Evolutionary conservation across 1,140 invertebrate species (phyloP), one percentile per base, ranked within the genome.

Genomic region (Glossosoma conforme): DNA sequence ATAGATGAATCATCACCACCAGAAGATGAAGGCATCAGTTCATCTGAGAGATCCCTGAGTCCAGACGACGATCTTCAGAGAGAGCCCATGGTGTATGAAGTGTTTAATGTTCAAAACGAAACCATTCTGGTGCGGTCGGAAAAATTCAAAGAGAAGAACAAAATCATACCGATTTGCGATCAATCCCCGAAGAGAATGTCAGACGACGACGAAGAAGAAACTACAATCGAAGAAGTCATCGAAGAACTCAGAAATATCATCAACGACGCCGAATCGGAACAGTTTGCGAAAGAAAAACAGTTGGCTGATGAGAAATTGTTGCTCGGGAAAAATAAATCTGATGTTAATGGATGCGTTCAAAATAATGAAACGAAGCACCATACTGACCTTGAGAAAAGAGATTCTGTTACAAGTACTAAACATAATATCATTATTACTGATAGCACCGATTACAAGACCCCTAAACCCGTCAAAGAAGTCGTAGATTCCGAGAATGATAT

Each of bases 211-310:
- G 85, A 87, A 58, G 85, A 86, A 38, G 86, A 90, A 69, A 88
- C 85, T 0, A 90, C 88, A 11, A 90, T 92, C 40, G 89, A 91
- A 56, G 88, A 91, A 69, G 88, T 91, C 0, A 91, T 91, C 60
- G 86, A 89, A 65, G 87, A 90, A 63, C 65, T 92, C 20, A 77
- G 85, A 56, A 90, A 89, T 57, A 89, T 91, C 41, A 85, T 91
- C 1, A 90, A 88, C 62, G 85, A 91, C 49, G 88, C 86, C 0
- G 86, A 90, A 70, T 80, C 79, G 1, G 84, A 89, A 61, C 77
- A 84, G 58, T 81, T 77, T 54, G 70, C 72, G 18, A 75, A 75
- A 64, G 68, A 72, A 24, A 70, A 56, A 61, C 60, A 62, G 64
- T 36, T 64, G 70, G 5, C 64, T 59, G 60, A 77, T 68, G 58